Conservation (phyloP, 2,888 invertebrate species). For the Microdon myrmicae region DNA sequence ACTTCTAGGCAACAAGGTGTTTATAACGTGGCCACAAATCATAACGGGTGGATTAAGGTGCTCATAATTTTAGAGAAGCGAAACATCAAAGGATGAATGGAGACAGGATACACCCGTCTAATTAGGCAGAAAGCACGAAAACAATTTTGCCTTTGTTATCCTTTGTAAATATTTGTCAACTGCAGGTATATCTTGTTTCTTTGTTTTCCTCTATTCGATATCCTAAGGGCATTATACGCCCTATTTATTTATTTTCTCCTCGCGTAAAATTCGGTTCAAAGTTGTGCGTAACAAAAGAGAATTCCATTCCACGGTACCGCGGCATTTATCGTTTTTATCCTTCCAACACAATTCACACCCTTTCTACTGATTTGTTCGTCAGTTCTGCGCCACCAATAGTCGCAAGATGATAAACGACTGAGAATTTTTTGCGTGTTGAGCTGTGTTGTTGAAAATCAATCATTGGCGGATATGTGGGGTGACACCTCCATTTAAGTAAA, state of each 20-base stretch:
- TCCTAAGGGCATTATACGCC: too few species aligned
- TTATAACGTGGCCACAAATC: too few species aligned
- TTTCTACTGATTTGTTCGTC: too few species aligned
- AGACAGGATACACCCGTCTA: slow-evolving; percentile 21
- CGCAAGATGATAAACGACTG: slow-evolving; percentile 7
- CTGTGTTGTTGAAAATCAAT: slow-evolving; percentile 23
- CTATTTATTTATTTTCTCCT: too few species aligned
- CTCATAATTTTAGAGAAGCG: too few species aligned
- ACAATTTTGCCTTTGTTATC: slow-evolving; percentile 48
- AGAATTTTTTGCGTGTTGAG: not conserved
- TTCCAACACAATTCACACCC: not conserved
- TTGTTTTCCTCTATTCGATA: not conserved
- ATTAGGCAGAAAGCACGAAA: slow-evolving; percentile 50
- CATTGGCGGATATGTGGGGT: slow-evolving; percentile 19
- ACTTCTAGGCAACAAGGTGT: too few species aligned
- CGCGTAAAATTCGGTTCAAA: too few species aligned
- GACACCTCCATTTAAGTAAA: slow-evolving; percentile 34
- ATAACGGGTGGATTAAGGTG: too few species aligned
- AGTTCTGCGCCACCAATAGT: too few species aligned
- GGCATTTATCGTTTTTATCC: slow-evolving; percentile 17
- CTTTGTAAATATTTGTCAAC: slow-evolving; percentile 41
- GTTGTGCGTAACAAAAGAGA: slow-evolving; percentile 11
- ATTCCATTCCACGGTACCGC: slow-evolving; percentile 11
- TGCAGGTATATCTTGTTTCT: slow-evolving; percentile 15
- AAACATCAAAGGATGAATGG: not conserved